Evolutionary conservation across 2,888 invertebrate genomes (phyloP).

Genomic region (Agrotis segetum): DNA sequence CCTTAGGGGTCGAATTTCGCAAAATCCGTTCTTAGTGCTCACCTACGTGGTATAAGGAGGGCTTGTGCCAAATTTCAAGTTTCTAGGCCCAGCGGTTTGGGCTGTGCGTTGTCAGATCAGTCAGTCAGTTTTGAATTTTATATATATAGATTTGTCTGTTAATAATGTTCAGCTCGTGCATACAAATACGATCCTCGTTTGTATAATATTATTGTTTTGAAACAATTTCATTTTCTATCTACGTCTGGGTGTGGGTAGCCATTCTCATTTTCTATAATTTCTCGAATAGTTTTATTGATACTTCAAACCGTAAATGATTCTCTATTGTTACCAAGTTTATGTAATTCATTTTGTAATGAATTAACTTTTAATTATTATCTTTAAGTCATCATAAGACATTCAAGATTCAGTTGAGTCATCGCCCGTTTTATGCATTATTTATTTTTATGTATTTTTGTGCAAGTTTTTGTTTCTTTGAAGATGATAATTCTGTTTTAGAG

Average conservation of each 20-base stretch:
- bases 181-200: no score
- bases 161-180: no score
- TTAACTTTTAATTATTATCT: conserved; percentile 1
- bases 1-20: no score
- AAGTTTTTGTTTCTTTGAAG: conserved; percentile 34
- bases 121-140: no score
- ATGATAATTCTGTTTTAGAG: conserved; percentile 20
- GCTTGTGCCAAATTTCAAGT: no score
- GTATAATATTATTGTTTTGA: neutral
- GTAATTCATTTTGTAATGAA: conserved; percentile 23
- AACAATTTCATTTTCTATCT: neutral
- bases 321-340: conserved; percentile 16
- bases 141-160: no score
- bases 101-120: no score
- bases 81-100: no score
- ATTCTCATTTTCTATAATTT: conserved; percentile 5
- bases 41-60: no score
- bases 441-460: conserved; percentile 7
- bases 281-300: neutral
- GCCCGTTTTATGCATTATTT: conserved; percentile 12
- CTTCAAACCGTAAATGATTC: conserved; percentile 4
- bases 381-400: conserved; percentile 10
- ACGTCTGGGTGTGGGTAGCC: neutral
- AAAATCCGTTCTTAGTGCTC: no score
- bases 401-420: conserved; percentile 12